Conservation (phyloP, 2,113 vertebrate genomes). For the Rhipidura dahli region DNA sequence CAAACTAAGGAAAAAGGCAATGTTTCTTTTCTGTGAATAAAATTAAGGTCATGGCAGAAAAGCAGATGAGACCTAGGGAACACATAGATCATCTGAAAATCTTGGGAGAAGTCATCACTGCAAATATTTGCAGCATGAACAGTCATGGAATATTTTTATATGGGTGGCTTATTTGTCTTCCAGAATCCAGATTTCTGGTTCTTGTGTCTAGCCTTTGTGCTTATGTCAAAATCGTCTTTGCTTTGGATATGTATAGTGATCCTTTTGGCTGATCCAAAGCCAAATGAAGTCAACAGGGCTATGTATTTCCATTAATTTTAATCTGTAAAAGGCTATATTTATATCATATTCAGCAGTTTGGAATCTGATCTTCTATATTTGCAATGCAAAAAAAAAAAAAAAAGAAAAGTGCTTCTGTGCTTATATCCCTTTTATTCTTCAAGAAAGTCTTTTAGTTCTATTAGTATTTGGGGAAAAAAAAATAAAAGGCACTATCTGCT, state of each 20-base stretch:
- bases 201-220: background rate
- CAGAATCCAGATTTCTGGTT: background rate
- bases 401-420: background rate
- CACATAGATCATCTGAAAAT: background rate
- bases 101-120: background rate
- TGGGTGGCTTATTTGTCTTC: background rate
- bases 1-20: constrained; percentile 7
- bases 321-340: background rate
- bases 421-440: background rate
- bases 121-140: background rate
- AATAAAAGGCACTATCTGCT: background rate
- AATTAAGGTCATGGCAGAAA: constrained; percentile 4
- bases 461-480: background rate
- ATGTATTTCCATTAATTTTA: background rate
- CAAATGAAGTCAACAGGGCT: background rate
- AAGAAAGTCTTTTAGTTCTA: background rate
- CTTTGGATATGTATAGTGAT: background rate
- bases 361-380: background rate
- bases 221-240: background rate
- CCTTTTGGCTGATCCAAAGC: background rate
- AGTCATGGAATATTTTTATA: background rate
- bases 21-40: background rate
- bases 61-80: background rate
- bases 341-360: background rate
- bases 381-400: background rate